A percentile compares a stretch with the other conserved stretches of the same genome.
phyloP scores from a whole-genome alignment of 2,113 vertebrate genomes.

The Pollachius pollachius region DNA sequence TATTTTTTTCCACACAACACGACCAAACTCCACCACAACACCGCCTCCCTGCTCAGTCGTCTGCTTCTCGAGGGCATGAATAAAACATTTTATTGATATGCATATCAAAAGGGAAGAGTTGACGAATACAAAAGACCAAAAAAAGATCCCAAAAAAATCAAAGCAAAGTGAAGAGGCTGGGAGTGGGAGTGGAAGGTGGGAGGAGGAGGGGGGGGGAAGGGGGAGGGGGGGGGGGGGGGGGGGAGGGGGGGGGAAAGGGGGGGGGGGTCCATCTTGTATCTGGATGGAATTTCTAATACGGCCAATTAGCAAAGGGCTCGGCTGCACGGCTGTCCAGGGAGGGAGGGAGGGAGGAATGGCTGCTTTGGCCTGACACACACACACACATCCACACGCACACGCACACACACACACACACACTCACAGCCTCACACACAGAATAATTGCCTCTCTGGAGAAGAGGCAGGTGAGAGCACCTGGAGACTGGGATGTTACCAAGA shows the following conservation, averaged over 20 bases:
- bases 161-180: constrained; percentile 49
- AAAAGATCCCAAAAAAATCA: constrained; percentile 13
- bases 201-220: too few species aligned
- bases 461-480: constrained; percentile 58
- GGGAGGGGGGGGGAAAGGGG: not conserved
- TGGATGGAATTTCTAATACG: constrained; percentile 62
- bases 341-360: constrained; percentile 49
- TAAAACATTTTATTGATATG: constrained; percentile 73
- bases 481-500: constrained; percentile 62
- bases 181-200: constrained; percentile 8
- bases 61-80: constrained; percentile 52
- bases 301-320: constrained; percentile 71
- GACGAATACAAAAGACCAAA: constrained; percentile 58
- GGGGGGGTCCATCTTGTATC: constrained; percentile 33
- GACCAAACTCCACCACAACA: not conserved
- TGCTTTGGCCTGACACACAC: constrained; percentile 56
- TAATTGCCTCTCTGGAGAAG: constrained; percentile 83
- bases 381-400: constrained; percentile 22
- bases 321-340: constrained; percentile 56
- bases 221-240: constrained; percentile 7
- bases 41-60: too few species aligned
- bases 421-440: constrained; percentile 37
- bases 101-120: constrained; percentile 67
- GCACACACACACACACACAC: too few species aligned
- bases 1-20: not conserved